Percentiles rank a stretch among this genome's conserved stretches.
Conservation (phyloP, 2,113 vertebrate genomes). For the Rhinopomastus cyanomelas region DNA sequence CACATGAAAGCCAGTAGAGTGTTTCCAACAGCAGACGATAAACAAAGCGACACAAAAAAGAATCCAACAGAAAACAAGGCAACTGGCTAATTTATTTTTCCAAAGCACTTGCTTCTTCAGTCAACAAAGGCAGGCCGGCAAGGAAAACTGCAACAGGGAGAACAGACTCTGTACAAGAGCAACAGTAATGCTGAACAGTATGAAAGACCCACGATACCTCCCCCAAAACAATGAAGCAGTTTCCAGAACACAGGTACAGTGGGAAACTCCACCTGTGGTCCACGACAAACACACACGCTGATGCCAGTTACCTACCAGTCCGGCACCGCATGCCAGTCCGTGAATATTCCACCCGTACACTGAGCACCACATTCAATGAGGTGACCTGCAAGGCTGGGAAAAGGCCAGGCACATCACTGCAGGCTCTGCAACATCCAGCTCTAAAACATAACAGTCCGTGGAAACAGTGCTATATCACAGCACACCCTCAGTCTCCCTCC, state of each 20-base stretch:
- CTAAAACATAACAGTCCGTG: not conserved
- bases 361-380: conserved; percentile 88
- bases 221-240: not conserved
- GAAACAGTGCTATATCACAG: not conserved
- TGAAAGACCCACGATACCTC: not conserved
- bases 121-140: not conserved
- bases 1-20: not conserved
- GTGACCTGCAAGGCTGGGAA: conserved; percentile 83
- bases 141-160: not conserved
- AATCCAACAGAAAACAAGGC: not conserved
- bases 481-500: not conserved
- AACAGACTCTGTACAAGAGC: not conserved
- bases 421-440: not conserved
- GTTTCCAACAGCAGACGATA: not conserved
- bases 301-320: conserved; percentile 76
- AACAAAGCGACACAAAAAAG: not conserved
- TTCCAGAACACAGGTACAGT: not conserved
- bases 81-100: not conserved
- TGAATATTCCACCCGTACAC: conserved; percentile 87
- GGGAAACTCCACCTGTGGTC: not conserved
- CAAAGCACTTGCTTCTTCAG: not conserved
- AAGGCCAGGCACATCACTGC: not conserved
- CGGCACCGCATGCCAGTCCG: conserved; percentile 84
- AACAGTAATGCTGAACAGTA: not conserved
- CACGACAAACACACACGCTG: not conserved